Conservation (phyloP, 1,140 invertebrate genomes). For the Psilanteris sp. region DNA sequence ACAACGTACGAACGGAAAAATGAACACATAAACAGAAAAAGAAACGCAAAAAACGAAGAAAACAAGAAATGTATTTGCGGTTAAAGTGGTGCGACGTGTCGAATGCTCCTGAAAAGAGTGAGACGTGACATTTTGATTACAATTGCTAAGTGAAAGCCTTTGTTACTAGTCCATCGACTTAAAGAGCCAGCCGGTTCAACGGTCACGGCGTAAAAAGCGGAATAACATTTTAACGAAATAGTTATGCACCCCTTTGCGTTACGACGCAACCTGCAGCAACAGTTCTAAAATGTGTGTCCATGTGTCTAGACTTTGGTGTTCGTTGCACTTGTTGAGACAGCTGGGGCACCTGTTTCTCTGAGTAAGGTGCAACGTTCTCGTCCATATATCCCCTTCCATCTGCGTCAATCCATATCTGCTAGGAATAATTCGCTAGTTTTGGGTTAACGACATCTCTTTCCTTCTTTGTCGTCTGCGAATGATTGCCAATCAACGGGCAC, state of each 20-base stretch:
- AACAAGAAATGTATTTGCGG: too few relatives aligned
- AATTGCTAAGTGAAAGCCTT: too few relatives aligned
- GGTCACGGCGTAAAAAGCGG: slow-evolving; percentile 62
- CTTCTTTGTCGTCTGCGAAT: slow-evolving; percentile 48
- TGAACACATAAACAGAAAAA: too few relatives aligned
- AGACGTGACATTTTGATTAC: slow-evolving; percentile 43
- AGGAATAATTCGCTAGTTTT: slow-evolving; percentile 63
- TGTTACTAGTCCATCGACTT: slow-evolving; percentile 27
- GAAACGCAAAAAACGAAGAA: too few relatives aligned
- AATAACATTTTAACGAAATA: slow-evolving; percentile 69
- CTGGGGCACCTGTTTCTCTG: slow-evolving; percentile 75
- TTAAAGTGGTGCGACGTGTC: too few relatives aligned
- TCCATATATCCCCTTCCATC: slow-evolving; percentile 56
- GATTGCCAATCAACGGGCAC: slow-evolving; percentile 44
- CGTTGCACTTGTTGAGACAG: slow-evolving; percentile 76
- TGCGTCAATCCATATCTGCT: slow-evolving; percentile 63
- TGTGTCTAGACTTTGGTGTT: slow-evolving; percentile 67
- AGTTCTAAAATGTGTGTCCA: slow-evolving; percentile 70
- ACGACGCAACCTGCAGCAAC: slow-evolving; percentile 64
- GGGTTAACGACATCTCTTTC: slow-evolving; percentile 61
- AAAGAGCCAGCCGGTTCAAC: slow-evolving; percentile 67
- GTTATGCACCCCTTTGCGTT: slow-evolving; percentile 72
- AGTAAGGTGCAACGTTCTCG: slow-evolving; percentile 74
- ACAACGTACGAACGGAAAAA: too few relatives aligned
- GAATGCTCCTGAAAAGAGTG: slow-evolving; percentile 4